Conservation (phyloP, 2,888 invertebrate species). For the Dicyrtomina minuta region DNA sequence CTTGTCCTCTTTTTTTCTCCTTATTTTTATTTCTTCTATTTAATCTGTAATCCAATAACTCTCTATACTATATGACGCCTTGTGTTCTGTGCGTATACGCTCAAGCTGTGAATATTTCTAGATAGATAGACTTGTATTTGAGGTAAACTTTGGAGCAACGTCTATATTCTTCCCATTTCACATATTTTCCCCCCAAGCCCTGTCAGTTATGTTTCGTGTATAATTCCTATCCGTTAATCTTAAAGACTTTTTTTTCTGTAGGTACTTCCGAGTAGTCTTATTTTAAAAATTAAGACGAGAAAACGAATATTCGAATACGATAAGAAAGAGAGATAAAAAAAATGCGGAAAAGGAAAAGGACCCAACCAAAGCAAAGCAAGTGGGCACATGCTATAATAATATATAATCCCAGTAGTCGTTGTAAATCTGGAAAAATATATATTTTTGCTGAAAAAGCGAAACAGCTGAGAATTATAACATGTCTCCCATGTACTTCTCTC, state of each 20-base stretch:
- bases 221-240: conserved; percentile 19
- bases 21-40: background rate
- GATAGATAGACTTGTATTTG: too few species aligned
- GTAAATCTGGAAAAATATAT: background rate
- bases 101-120: too few species aligned
- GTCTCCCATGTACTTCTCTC: too few species aligned
- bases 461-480: too few species aligned
- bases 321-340: background rate
- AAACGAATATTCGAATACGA: too few species aligned
- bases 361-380: background rate
- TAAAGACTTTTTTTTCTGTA: background rate
- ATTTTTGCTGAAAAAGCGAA: too few species aligned
- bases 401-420: background rate
- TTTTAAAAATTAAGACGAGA: conserved; percentile 16
- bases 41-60: too few species aligned
- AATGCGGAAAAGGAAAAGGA: background rate
- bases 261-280: conserved; percentile 25
- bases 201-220: background rate
- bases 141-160: too few species aligned
- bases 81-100: too few species aligned
- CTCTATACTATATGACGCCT: too few species aligned
- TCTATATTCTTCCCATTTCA: background rate
- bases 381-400: too few species aligned
- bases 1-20: background rate
- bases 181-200: background rate